phyloP scores from a whole-genome alignment of 2,888 invertebrate species.

The Gortyna flavago region DNA sequence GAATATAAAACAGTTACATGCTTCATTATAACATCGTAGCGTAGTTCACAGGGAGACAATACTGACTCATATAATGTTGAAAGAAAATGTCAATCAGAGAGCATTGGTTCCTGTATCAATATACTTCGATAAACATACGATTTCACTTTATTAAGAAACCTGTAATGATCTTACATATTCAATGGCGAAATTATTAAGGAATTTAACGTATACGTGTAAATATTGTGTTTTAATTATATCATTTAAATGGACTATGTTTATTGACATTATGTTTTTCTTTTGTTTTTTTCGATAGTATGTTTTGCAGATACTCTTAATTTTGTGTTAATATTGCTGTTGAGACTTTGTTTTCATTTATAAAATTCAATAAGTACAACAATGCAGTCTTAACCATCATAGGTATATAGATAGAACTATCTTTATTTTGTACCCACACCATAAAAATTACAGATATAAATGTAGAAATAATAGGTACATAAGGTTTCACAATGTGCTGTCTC shows the following conservation, averaged over 20 bases:
- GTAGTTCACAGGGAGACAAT: slow-evolving; percentile 43
- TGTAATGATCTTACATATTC: neutral
- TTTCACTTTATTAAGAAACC: slow-evolving; percentile 33
- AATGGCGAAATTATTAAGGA: neutral
- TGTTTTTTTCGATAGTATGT: neutral
- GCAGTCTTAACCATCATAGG: no score
- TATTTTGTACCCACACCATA: no score
- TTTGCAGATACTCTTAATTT: neutral
- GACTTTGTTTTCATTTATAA: neutral
- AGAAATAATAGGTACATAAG: no score
- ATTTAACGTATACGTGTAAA: neutral
- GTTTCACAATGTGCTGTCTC: no score
- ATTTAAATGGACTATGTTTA: slow-evolving; percentile 2
- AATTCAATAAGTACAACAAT: neutral
- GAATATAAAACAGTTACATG: slow-evolving; percentile 20
- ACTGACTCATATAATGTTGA: slow-evolving; percentile 26
- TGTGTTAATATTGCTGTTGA: neutral
- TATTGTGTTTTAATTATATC: neutral
- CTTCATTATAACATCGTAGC: slow-evolving; percentile 7
- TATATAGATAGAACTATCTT: no score
- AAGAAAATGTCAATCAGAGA: slow-evolving; percentile 38
- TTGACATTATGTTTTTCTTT: neutral
- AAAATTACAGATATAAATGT: no score
- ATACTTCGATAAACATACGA: slow-evolving; percentile 35
- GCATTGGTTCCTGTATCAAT: slow-evolving; percentile 48